These are phyloP conservation scores for Drosophila ezoana DNA, from an alignment of 2,888 invertebrate genomes.

Conservation along the genomic window DNA sequence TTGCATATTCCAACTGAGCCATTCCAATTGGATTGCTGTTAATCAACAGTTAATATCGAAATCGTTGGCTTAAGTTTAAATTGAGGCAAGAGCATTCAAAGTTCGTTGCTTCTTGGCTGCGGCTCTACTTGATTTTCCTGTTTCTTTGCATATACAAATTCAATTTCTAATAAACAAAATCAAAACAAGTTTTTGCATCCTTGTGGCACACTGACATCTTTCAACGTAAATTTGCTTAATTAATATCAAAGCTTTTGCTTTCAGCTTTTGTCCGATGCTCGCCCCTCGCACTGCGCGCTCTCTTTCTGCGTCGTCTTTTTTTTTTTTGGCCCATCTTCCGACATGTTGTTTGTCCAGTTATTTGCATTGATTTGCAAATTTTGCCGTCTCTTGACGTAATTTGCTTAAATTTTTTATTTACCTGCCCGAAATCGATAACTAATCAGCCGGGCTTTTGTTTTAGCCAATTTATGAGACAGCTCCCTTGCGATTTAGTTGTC, in stretches of 20 bases:
- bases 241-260: slow-evolving; percentile 72
- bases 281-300: not conserved
- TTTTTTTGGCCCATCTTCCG: not conserved
- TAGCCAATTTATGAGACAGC: slow-evolving; percentile 30
- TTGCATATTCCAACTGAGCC: not conserved
- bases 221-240: slow-evolving; percentile 68
- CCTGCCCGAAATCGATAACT: slow-evolving; percentile 52
- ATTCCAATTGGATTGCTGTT: not conserved
- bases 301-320: not conserved
- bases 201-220: slow-evolving; percentile 80
- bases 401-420: slow-evolving; percentile 70
- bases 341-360: slow-evolving; percentile 52
- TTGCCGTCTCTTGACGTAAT: slow-evolving; percentile 61
- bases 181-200: slow-evolving; percentile 68
- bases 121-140: slow-evolving; percentile 69
- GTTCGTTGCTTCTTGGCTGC: slow-evolving; percentile 12
- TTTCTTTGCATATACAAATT: slow-evolving; percentile 53
- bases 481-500: slow-evolving; percentile 23
- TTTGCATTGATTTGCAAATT: slow-evolving; percentile 77
- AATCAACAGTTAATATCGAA: not conserved
- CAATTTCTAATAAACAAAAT: slow-evolving; percentile 73
- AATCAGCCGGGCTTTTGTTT: slow-evolving; percentile 59
- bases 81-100: slow-evolving; percentile 28
- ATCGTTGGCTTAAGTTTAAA: not conserved
- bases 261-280: slow-evolving; percentile 36